Percentiles rank a stretch among this genome's conserved stretches.
phyloP scores from a whole-genome alignment of 2,797 vertebrate genomes.

The Zenarchopterus dispar region DNA sequence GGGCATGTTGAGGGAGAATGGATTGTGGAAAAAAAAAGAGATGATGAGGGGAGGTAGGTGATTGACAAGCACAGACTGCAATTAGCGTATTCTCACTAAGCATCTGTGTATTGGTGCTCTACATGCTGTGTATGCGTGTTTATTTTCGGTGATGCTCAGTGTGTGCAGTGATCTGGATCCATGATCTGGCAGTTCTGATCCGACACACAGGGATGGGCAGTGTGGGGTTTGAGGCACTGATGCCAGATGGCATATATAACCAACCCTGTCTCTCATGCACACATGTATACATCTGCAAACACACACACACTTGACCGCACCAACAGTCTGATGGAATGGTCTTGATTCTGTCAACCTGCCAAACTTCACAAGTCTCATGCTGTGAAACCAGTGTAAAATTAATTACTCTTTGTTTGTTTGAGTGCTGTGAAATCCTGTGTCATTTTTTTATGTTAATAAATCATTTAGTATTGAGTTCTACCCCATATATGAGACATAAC shows the following conservation, averaged over 20 bases:
- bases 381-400: slow-evolving; percentile 62
- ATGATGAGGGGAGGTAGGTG: slow-evolving; percentile 74
- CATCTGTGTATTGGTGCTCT: slow-evolving; percentile 63
- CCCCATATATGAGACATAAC: neutral
- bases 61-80: slow-evolving; percentile 98
- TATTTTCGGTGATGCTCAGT: slow-evolving; percentile 64
- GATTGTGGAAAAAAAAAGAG: slow-evolving; percentile 43
- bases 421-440: slow-evolving; percentile 25
- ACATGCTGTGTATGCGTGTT: slow-evolving; percentile 74
- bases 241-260: slow-evolving; percentile 92
- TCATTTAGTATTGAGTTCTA: slow-evolving; percentile 1
- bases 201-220: slow-evolving; percentile 89
- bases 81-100: slow-evolving; percentile 90
- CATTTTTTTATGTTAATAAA: slow-evolving; percentile 19
- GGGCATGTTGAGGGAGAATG: slow-evolving; percentile 58
- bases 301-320: slow-evolving; percentile 48
- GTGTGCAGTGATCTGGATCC: slow-evolving; percentile 91
- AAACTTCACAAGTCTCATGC: slow-evolving; percentile 44
- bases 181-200: slow-evolving; percentile 91
- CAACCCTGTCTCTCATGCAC: slow-evolving; percentile 47
- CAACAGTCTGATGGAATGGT: slow-evolving; percentile 63
- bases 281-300: slow-evolving; percentile 15
- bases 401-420: slow-evolving; percentile 61
- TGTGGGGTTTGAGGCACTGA: slow-evolving; percentile 84
- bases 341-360: slow-evolving; percentile 67